Evolutionary conservation across 2,888 invertebrate genomes (phyloP).

Genomic region (Temnothorax ravouxi): DNA sequence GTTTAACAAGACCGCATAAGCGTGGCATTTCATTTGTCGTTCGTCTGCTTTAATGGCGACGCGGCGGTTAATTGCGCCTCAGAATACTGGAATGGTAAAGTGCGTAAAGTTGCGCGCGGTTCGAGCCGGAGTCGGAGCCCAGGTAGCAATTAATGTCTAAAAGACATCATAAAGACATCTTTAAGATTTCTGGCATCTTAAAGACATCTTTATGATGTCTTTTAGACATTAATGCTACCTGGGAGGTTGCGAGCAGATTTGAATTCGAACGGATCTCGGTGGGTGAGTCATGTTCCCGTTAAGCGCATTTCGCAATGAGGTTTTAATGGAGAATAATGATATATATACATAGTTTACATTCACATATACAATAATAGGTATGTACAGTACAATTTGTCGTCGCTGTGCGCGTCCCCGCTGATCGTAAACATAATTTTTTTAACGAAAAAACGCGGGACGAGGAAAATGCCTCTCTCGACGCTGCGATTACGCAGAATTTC

Average conservation of each 20-base stretch:
- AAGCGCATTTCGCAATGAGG: conserved; percentile 63
- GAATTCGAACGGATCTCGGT: not conserved
- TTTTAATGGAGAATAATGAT: conserved; percentile 78
- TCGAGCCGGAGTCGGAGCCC: no score
- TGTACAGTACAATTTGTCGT: conserved; percentile 73
- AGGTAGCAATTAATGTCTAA: no score
- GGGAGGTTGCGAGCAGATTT: no score
- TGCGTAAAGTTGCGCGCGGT: not conserved
- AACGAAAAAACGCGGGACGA: conserved; percentile 40
- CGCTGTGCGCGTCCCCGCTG: not conserved
- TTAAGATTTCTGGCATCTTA: no score
- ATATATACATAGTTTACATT: conserved; percentile 83
- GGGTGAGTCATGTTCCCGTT: not conserved
- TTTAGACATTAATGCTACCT: no score
- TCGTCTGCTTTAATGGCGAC: not conserved
- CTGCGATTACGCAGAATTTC: conserved; percentile 61
- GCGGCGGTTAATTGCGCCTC: no score
- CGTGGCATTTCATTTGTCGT: not conserved
- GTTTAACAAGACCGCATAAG: not conserved
- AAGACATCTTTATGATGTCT: no score
- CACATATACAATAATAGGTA: conserved; percentile 82
- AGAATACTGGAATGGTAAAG: no score
- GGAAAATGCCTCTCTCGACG: conserved; percentile 59
- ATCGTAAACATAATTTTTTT: not conserved
- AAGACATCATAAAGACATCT: no score